Conservation (phyloP, 2,113 vertebrate species). For the Notarius quadriscutis region DNA sequence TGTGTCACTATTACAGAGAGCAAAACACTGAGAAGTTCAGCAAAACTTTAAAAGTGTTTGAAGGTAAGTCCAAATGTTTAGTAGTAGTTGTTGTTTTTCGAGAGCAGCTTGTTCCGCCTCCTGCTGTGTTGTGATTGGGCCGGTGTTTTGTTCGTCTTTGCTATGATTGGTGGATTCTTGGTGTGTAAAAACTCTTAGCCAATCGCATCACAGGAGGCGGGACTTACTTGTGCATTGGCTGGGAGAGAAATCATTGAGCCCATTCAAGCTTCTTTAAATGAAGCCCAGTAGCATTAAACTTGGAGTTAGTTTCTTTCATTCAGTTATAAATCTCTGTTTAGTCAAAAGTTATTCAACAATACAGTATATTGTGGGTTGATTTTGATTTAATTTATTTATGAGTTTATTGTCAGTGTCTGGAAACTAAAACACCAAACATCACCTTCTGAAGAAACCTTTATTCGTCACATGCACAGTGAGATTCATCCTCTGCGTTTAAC, state of each 20-base stretch:
- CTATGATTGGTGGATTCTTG: background rate
- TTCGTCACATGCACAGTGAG: too few species aligned
- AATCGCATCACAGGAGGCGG: background rate
- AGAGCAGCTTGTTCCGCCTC: background rate
- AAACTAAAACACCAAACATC: background rate
- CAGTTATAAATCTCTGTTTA: background rate
- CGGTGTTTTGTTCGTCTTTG: background rate
- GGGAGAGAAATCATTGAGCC: background rate
- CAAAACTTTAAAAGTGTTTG: conserved; percentile 49
- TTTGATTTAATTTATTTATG: background rate
- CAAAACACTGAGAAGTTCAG: conserved; percentile 57
- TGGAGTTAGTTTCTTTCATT: too few species aligned
- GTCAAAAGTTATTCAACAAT: background rate
- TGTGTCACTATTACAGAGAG: conserved; percentile 67
- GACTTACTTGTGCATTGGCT: background rate
- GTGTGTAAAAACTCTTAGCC: background rate
- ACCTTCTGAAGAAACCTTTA: background rate
- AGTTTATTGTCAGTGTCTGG: background rate
- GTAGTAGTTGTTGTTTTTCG: too few species aligned
- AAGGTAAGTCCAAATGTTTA: conserved; percentile 55
- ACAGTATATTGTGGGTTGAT: background rate
- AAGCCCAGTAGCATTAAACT: background rate
- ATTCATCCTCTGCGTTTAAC: too few species aligned
- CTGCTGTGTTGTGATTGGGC: background rate
- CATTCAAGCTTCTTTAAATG: background rate